phyloP scores from a whole-genome alignment of 37 sponge, comb jelly and placozoan species.

The Beroe forskalii region DNA sequence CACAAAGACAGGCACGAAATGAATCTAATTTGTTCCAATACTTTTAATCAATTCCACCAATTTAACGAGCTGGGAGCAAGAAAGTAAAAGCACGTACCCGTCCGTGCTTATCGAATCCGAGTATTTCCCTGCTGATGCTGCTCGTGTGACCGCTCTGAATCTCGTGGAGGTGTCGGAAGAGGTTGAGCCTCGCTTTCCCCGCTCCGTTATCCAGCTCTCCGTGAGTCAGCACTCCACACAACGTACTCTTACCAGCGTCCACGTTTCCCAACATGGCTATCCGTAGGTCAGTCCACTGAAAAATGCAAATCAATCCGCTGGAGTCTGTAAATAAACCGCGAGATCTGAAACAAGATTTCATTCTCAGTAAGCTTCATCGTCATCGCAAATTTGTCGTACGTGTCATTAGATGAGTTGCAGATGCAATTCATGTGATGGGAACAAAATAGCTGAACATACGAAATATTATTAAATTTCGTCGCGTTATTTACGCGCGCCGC shows the following conservation, averaged over 20 bases:
- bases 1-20: background rate
- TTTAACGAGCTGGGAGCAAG: background rate
- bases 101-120: constrained; percentile 87
- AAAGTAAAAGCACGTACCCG: constrained; percentile 68
- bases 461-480: no score
- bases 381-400: no score
- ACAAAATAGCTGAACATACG: no score
- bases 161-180: constrained; percentile 96
- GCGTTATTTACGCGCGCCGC: no score
- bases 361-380: no score
- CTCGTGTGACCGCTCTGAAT: constrained; percentile 93
- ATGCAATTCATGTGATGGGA: no score
- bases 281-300: constrained; percentile 87
- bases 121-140: constrained; percentile 90
- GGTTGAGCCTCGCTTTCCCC: constrained; percentile 90
- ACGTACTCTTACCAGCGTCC: constrained; percentile 95
- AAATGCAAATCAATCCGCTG: no score
- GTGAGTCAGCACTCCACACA: constrained; percentile 94
- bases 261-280: constrained; percentile 90
- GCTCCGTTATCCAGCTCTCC: constrained; percentile 97
- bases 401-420: no score
- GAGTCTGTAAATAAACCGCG: no score
- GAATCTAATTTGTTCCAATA: no score
- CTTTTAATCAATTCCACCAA: no score
- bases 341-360: no score